Percentiles rank a stretch among this genome's conserved stretches.
phyloP scores from a whole-genome alignment of 1,140 invertebrate genomes.

The Leptestheria dahalacensis region DNA sequence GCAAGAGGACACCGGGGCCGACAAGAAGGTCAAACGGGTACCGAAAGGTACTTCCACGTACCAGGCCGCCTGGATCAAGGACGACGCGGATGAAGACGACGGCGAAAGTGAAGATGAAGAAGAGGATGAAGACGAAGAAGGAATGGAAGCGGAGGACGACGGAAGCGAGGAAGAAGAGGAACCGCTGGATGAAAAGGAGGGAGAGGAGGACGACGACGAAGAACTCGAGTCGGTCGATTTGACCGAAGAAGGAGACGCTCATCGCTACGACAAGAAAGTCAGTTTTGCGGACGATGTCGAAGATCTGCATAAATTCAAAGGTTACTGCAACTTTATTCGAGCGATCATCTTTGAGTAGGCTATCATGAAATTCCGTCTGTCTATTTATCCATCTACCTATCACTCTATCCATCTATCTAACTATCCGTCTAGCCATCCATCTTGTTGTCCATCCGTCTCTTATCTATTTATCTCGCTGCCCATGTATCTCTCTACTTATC shows the following conservation, averaged over 20 bases:
- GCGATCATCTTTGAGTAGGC: too few species aligned
- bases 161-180: slow-evolving; percentile 24
- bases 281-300: slow-evolving; percentile 56
- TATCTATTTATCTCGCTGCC: too few species aligned
- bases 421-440: too few species aligned
- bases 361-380: too few species aligned
- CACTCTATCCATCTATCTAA: too few species aligned
- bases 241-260: slow-evolving; percentile 45
- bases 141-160: slow-evolving; percentile 22
- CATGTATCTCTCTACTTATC: too few species aligned
- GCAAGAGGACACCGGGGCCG: slow-evolving; percentile 36
- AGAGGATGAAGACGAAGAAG: slow-evolving; percentile 23
- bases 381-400: too few species aligned
- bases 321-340: slow-evolving; percentile 26
- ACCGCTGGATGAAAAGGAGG: slow-evolving; percentile 24
- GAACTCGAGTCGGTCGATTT: slow-evolving; percentile 49
- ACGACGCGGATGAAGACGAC: slow-evolving; percentile 33
- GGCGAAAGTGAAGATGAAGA: slow-evolving; percentile 23
- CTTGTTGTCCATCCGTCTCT: too few species aligned
- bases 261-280: slow-evolving; percentile 43
- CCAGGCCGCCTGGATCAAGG: slow-evolving; percentile 89
- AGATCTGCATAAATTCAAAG: slow-evolving; percentile 51
- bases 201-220: slow-evolving; percentile 30
- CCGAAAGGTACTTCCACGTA: slow-evolving; percentile 92
- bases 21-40: slow-evolving; percentile 59